These are phyloP conservation scores for Acyrthosiphon pisum DNA, from an alignment of 1,140 invertebrate genomes.

Conservation along the genomic window DNA sequence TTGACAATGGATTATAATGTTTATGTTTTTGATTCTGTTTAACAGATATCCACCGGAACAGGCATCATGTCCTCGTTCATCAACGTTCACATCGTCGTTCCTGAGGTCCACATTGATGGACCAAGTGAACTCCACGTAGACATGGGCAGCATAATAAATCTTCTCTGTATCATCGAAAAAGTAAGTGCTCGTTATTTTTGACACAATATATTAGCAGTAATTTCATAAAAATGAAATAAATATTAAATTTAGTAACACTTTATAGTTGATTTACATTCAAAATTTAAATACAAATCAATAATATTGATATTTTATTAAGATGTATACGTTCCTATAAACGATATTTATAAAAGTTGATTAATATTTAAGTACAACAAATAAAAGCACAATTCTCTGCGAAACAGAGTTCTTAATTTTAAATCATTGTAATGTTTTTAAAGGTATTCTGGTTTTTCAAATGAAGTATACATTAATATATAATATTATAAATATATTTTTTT, in stretches of 20 bases:
- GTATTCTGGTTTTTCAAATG: too few relatives aligned
- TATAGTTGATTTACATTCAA: background rate
- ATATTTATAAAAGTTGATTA: background rate
- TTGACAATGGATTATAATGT: background rate
- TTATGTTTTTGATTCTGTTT: constrained; percentile 59
- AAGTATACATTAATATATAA: too few relatives aligned
- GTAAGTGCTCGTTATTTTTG: constrained; percentile 66
- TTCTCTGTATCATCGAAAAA: constrained; percentile 92
- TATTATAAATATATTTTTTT: too few relatives aligned
- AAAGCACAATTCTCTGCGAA: too few relatives aligned
- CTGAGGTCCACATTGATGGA: constrained; percentile 84
- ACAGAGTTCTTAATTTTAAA: too few relatives aligned
- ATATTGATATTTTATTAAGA: too few relatives aligned
- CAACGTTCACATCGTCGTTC: constrained; percentile 85
- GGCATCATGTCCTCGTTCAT: constrained; percentile 88
- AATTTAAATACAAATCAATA: too few relatives aligned
- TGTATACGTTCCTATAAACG: background rate
- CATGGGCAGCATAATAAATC: constrained; percentile 86
- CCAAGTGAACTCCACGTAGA: constrained; percentile 85
- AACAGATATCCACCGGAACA: constrained; percentile 82
- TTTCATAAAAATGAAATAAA: background rate
- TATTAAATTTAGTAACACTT: background rate
- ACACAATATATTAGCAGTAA: background rate
- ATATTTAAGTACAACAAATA: too few relatives aligned
- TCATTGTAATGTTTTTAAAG: too few relatives aligned